phyloP scores from a whole-genome alignment of 2,113 vertebrate species.

The Buteo buteo region DNA sequence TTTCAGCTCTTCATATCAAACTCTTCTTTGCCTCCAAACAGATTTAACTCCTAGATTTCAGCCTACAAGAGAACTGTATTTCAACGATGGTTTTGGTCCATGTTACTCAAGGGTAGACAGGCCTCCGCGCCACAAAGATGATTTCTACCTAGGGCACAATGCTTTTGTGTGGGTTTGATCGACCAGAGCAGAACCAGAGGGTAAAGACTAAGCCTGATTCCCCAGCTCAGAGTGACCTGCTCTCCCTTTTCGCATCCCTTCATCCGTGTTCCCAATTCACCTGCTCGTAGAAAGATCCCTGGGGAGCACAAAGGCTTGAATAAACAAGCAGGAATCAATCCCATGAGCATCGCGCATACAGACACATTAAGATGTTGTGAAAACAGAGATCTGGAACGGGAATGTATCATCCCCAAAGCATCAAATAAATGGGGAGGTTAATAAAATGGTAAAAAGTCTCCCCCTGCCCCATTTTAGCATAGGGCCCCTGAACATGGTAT shows the following conservation, averaged over 20 bases:
- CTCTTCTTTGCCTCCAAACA: background rate
- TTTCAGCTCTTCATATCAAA: background rate
- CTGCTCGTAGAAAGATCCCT: background rate
- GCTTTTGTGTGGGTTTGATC: background rate
- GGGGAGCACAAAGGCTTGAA: background rate
- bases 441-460: background rate
- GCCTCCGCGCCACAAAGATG: background rate
- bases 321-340: background rate
- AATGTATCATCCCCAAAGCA: background rate
- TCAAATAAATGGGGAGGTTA: background rate
- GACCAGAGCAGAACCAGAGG: background rate
- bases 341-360: background rate
- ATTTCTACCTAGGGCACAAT: background rate
- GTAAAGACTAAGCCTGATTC: background rate
- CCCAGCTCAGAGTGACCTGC: background rate
- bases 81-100: background rate
- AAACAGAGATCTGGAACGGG: background rate
- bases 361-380: background rate
- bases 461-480: background rate
- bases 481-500: accelerated
- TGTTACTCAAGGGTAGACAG: background rate
- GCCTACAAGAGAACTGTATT: background rate
- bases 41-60: background rate
- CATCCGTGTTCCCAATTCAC: background rate
- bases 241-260: background rate